Conservation (phyloP, 2,888 invertebrate genomes). For the Aphrophora alni region DNA sequence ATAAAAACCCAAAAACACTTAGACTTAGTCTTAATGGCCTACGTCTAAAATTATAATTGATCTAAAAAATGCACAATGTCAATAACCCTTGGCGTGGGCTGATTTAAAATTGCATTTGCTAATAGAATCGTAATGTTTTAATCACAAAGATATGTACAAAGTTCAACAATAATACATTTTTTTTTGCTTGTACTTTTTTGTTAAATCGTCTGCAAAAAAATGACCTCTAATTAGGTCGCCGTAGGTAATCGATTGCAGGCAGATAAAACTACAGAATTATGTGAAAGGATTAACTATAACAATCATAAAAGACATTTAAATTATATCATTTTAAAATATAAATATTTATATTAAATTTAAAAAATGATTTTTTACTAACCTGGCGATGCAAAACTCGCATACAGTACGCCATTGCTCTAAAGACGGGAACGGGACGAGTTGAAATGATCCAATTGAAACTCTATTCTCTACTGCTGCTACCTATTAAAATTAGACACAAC, state of each 20-base stretch:
- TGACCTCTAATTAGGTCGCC: neutral
- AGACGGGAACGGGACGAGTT: neutral
- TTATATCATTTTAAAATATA: neutral
- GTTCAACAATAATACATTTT: neutral
- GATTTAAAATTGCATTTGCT: neutral
- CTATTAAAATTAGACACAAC: neutral
- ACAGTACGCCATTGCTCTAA: conserved; percentile 34
- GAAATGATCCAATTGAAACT: neutral
- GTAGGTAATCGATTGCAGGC: neutral
- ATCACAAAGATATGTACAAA: neutral
- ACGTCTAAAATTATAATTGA: too few relatives aligned
- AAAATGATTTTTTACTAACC: conserved; percentile 23
- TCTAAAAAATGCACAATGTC: neutral
- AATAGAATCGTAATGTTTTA: neutral
- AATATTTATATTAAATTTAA: neutral
- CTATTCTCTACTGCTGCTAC: conserved; percentile 2
- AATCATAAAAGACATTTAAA: neutral
- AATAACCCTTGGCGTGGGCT: neutral
- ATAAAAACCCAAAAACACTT: too few relatives aligned
- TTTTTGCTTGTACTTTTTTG: neutral
- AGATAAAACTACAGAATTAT: neutral
- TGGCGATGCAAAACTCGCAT: conserved; percentile 38
- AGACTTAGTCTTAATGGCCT: too few relatives aligned
- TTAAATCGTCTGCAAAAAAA: neutral
- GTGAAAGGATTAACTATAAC: neutral